phyloP scores from a whole-genome alignment of 2,797 vertebrate genomes.

The Parauchenoglanis punctatus region DNA sequence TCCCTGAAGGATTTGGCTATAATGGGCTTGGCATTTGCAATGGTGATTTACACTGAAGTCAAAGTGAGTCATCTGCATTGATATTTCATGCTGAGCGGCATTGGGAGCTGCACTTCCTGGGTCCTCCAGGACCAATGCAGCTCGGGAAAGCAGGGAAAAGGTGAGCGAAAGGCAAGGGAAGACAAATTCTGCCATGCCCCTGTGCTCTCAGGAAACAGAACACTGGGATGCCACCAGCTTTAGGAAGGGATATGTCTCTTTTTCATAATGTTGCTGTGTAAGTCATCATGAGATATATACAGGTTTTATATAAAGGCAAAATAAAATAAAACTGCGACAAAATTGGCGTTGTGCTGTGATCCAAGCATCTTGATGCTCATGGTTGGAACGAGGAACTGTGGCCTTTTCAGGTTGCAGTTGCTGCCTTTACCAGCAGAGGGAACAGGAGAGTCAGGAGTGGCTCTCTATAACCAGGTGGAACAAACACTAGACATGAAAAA shows the following conservation, averaged over 20 bases:
- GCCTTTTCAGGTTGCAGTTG: constrained; percentile 70
- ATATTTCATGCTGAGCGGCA: constrained; percentile 75
- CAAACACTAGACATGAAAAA: constrained; percentile 18
- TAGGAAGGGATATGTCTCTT: neutral
- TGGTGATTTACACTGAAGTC: constrained; percentile 79
- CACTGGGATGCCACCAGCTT: constrained; percentile 15
- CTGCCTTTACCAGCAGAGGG: constrained; percentile 85
- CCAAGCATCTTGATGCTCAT: neutral
- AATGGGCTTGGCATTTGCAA: constrained; percentile 80
- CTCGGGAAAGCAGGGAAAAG: constrained; percentile 51
- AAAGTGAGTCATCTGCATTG: constrained; percentile 79
- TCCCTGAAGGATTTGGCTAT: constrained; percentile 75
- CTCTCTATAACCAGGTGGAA: constrained; percentile 65
- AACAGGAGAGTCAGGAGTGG: constrained; percentile 79
- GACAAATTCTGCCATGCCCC: constrained; percentile 6
- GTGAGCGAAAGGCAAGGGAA: constrained; percentile 17
- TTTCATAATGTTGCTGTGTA: neutral
- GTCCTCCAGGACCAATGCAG: constrained; percentile 55
- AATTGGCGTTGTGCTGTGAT: neutral
- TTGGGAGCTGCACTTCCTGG: constrained; percentile 62
- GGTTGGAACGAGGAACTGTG: constrained; percentile 1
- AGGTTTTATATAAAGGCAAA: neutral
- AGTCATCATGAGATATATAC: neutral
- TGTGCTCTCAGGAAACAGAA: constrained; percentile 25
- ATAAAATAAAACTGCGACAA: neutral